Conservation (phyloP, 2,797 vertebrate genomes). For the Loris lydekkerianus region DNA sequence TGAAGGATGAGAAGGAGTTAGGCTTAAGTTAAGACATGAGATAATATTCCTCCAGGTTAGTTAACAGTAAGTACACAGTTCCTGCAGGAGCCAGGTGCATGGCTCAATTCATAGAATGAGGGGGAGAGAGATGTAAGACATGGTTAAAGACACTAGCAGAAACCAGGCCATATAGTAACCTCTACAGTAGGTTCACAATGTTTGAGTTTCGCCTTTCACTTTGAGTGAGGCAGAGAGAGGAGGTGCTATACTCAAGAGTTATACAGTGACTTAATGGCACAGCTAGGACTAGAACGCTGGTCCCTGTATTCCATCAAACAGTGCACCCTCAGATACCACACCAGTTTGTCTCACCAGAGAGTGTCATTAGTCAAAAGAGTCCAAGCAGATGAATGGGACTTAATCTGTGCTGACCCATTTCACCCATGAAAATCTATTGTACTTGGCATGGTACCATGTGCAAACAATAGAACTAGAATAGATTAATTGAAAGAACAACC, state of each 20-base stretch:
- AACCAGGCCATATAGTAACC: neutral
- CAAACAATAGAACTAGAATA: constrained; percentile 8
- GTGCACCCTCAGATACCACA: neutral
- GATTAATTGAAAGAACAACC: constrained; percentile 8
- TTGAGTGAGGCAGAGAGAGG: neutral
- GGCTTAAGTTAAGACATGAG: neutral
- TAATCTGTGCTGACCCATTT: constrained; percentile 27
- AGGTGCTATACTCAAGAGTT: neutral
- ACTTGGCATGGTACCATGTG: neutral
- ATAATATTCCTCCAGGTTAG: neutral
- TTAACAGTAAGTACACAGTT: neutral
- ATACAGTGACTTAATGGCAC: neutral
- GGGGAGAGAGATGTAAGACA: neutral
- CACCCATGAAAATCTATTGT: constrained; percentile 21
- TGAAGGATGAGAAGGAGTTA: neutral
- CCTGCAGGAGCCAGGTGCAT: neutral
- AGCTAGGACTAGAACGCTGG: neutral
- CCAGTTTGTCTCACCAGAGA: neutral
- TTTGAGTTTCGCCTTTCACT: neutral
- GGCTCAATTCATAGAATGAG: neutral
- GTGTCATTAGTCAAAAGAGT: constrained; percentile 6
- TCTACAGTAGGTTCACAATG: neutral
- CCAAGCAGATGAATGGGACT: constrained; percentile 24
- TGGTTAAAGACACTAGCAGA: neutral
- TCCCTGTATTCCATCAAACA: neutral